Base-by-base conservation (phyloP, 2,888 invertebrate species). In the Lasioglossum malachurum region DNA sequence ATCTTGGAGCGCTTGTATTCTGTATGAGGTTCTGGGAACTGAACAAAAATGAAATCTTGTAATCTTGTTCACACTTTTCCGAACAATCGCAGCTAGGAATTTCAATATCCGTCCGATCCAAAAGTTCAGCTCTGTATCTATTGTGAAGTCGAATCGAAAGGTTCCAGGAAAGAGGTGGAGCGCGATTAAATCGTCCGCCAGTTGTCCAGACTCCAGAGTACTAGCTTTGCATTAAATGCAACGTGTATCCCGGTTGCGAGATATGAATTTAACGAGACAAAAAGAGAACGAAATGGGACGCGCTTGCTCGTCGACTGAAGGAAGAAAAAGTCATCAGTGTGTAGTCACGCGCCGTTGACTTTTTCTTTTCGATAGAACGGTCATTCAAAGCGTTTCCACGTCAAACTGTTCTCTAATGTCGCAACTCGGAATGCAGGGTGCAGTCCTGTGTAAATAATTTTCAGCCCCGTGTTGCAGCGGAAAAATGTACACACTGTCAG, bases 261-360 rank as follows among this genome's bases (percentile, higher is more conserved):
- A 31, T 64, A 31, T 64, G 31, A 64, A 64, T 64, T 64, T 64
- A 64, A 64, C 64, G 31, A 64, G 64, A 64, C 27, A 64, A 64
- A 31, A 64, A 16, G 31, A 16, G 64, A n/a, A 16, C 16, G 64
- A 64, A 14, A 64, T 16, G 64, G 64, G 16, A 16, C 31, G 16
- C 64, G 64, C 31, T 16, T 31, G 64, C 2, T 31, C 31, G n/a
- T 64, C 64, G 7, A 7, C 64, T 0, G 31, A 31, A 16, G 7
- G 27, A 16, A 60, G 27, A 27, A 64, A 31, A 64, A 31, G 31
- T 5, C 1, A 16, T 7, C 27, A 16, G 60, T 31, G 16, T 60
- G 64, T 31, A 31, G 31, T 64, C 64, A 64, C 64, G 64, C 16
- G 64, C 16, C 64, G 64, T 64, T 64, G 64, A 64, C 31, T 16